Evolutionary conservation across 2,888 invertebrate genomes (phyloP), one percentile per base, ranked within the genome.

Genomic region (Yponomeuta sedellus): DNA sequence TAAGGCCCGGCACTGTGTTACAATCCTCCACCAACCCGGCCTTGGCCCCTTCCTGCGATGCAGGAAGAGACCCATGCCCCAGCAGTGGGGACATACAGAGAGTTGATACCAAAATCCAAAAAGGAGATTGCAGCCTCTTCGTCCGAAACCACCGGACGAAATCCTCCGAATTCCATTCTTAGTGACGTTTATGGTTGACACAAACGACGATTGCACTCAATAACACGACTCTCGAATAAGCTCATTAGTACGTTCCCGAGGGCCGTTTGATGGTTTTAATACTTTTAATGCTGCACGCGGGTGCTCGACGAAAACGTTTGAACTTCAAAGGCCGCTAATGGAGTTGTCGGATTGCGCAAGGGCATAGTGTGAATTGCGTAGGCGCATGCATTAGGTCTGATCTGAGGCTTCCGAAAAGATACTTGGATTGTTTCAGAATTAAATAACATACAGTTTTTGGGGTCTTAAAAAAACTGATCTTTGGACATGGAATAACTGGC

Each of bases 141-240:
- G 44, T 52, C 44, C 44, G 16, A 52, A 52, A 52, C 16, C 34
- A 34, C 10, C 6, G 8, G 8, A 34, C 6, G 8, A 34, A 52
- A 16, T 6, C 44, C 44, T 12, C 44, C 16, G 44, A 12, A 12
- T 3, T 52, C 44, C 12, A 12, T 12, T 69, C 67, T 70, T 25
- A 70, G 75, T 74, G 77, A 79, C n/a, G 75, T 80, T 82, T 82
- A 82, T 79, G 83, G 85, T 86, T 85, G 86, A 88, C 88, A 83
- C 88, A 88, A 52, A 88, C 84, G 85, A 85, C 86, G 80, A 81
- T 84, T 81, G 78, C 90, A 88, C 88, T 90, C 85, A 82, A 86
- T 88, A 86, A 84, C 44, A 85, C 83, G 90, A 90, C 90, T 90
- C 85, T 52, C 44, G 16, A 88, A 88, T 83, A 82, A 72, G 81